Evolutionary conservation across 2,113 vertebrate species (phyloP), one percentile per base, ranked within the genome.

Genomic region (Lepus timidus): DNA sequence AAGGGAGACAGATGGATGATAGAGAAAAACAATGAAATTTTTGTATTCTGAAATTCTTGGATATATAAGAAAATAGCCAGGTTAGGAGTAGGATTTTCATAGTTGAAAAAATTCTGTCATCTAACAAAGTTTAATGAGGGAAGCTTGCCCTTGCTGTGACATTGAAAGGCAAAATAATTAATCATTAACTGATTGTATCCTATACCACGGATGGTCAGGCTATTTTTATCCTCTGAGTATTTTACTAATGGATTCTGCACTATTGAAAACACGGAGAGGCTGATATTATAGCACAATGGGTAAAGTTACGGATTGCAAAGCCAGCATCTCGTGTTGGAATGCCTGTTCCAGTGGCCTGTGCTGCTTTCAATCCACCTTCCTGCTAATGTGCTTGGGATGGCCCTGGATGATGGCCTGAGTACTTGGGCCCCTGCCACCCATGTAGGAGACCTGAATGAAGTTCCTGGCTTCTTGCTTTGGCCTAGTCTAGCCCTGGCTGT

Each of bases 161-260:
- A 80, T n/a, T 87, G 82, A 68, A 89, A 74, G 79, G 74, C 16
- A 78, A 92, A 89, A 51, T 65, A 78, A 78, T 64, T 51, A 9
- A 55, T 33, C 22, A 62, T 16, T 84, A 65, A n/a, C 17, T 39
- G 6, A 3, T 75, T 55, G 20, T 36, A 71, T 58, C 80, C 80
- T 70, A 1, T 62, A 49, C 73, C 64, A 91, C 10, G 64, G 58
- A 55, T 93, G 95, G 94, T 94, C 65, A 84, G 80, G 29, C 44
- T 23, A 62, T 6, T 91, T 80, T 65, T 85, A 82, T 16, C 19
- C 33, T 96, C 29, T 75, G 27, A 88, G 89, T 86, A 14, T 39
- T 94, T 90, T 80, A 19, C 13, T 85, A 29, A 36, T 51, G 17
- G 49, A 71, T 65, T 84, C 19, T 33, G 25, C 33, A 91, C n/a